Evolutionary conservation across 2,888 invertebrate species (phyloP).

Genomic region (Malthinus flaveolus): DNA sequence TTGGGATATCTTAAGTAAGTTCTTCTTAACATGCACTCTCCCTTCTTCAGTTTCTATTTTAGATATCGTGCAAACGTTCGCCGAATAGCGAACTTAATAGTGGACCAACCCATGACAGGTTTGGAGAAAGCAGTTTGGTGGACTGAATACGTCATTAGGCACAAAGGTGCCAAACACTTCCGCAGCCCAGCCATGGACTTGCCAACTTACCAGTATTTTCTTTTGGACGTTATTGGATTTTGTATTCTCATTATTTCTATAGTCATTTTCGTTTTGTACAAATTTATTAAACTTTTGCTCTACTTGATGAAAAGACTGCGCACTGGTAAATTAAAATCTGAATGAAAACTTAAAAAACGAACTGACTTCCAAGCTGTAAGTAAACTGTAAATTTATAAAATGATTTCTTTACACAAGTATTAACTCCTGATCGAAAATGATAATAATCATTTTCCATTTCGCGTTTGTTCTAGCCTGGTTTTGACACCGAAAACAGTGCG

Average conservation of each 20-base stretch:
- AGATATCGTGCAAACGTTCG: background rate
- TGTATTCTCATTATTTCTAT: background rate
- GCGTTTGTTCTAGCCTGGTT: too few relatives aligned
- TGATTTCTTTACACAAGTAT: background rate
- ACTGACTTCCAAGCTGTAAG: too few relatives aligned
- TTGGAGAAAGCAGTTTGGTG: conserved; percentile 5
- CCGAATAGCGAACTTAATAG: background rate
- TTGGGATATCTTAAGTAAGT: conserved; percentile 38
- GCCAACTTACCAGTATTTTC: background rate
- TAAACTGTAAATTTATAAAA: too few relatives aligned
- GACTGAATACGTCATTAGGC: background rate
- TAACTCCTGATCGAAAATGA: background rate
- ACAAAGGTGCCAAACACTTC: background rate
- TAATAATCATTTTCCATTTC: too few relatives aligned
- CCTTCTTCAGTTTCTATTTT: background rate
- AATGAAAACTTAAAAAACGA: too few relatives aligned
- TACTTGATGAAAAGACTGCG: too few relatives aligned
- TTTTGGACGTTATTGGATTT: background rate
- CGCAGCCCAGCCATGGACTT: background rate
- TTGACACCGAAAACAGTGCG: too few relatives aligned
- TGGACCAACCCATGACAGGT: conserved; percentile 10
- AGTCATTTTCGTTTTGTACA: background rate
- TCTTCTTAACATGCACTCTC: background rate
- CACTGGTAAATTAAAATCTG: too few relatives aligned
- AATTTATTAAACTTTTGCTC: too few relatives aligned